Evolutionary conservation across 2,797 vertebrate species (phyloP), one percentile per base, ranked within the genome.

Genomic region (Rhinella marina): DNA sequence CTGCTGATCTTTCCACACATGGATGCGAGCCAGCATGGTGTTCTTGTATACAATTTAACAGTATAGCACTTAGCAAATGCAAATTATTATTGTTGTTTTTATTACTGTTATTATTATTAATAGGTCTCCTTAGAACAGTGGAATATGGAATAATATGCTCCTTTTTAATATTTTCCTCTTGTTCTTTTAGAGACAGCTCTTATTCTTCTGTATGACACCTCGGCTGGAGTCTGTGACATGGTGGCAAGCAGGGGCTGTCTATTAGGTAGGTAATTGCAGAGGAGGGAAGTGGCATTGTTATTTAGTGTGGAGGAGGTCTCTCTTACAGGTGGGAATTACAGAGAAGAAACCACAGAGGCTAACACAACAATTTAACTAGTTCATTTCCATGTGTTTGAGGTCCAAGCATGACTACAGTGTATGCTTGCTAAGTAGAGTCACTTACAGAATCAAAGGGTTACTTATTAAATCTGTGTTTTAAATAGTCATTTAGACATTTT

Each of bases 211-310:
- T 83, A 50, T 82, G 88, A 89, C 88, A 89, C 85, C 88, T 84
- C 88, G 48, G 88, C 80, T 86, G 88, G 88, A 86, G 84, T n/a
- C 81, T 79, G 72, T 89, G 88, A 89, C 85, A 86, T 73, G 81
- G 88, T 86, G 80, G 86, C 81, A 83, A 76, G 88, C 81, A 70
- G 80, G 70, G 79, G 61, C 78, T 86, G 84, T 78, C 88, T 89
- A 88, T 89, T 89, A 86, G 80, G 73, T 78, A 89, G 25, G 72
- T 89, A 89, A 89, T 86, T 89, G 88, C 75, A 89, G 88, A 83
- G 88, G 29, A 83, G 73, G 80, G 50, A 86, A 84, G 80, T 83
- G 75, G 80, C 64, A 86, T 89, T 89, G 88, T 89, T 83, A 72
- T 54, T 41, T 78, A 48, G 68, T 86, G 73, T 78, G 80, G 86